Percentiles rank a stretch among this genome's conserved stretches.
Conservation (phyloP, 1,140 invertebrate species). For the Penaeus japonicus region DNA sequence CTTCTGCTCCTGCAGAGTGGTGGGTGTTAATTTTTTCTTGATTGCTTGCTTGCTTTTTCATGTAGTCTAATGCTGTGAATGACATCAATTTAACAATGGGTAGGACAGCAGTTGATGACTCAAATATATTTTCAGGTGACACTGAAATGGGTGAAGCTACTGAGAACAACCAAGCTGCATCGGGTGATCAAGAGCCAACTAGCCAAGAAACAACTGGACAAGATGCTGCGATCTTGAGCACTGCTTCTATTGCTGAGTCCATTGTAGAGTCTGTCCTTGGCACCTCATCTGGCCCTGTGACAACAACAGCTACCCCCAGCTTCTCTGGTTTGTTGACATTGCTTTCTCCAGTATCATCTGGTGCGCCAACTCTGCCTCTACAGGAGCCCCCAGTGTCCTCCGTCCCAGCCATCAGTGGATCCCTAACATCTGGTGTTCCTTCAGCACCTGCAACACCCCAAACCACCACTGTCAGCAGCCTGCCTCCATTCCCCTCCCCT, state of each 20-base stretch:
- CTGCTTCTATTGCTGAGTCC: slow-evolving; percentile 65
- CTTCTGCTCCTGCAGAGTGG: slow-evolving; percentile 37
- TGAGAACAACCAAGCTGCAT: slow-evolving; percentile 11
- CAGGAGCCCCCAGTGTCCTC: slow-evolving; percentile 43
- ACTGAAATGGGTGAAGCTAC: slow-evolving; percentile 27
- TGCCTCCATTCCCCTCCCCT: slow-evolving; percentile 38
- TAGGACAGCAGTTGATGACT: background rate
- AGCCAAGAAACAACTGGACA: slow-evolving; percentile 26
- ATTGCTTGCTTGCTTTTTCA: background rate
- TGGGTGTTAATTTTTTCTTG: background rate
- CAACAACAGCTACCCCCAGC: slow-evolving; percentile 31
- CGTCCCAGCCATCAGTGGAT: slow-evolving; percentile 6
- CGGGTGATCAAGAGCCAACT: slow-evolving; percentile 8
- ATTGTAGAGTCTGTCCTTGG: slow-evolving; percentile 66
- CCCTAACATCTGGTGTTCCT: slow-evolving; percentile 4
- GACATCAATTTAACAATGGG: background rate
- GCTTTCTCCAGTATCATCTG: slow-evolving; percentile 39
- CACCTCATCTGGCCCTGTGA: slow-evolving; percentile 59
- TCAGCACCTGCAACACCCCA: slow-evolving; percentile 49
- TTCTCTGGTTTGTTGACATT: slow-evolving; percentile 48
- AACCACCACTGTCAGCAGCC: slow-evolving; percentile 15
- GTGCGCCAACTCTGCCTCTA: slow-evolving; percentile 17
- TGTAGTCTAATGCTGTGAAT: background rate
- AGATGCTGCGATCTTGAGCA: slow-evolving; percentile 58
- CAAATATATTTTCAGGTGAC: slow-evolving; percentile 14